Evolutionary conservation across 2,797 vertebrate genomes (phyloP).

Genomic region (Tapirus indicus): DNA sequence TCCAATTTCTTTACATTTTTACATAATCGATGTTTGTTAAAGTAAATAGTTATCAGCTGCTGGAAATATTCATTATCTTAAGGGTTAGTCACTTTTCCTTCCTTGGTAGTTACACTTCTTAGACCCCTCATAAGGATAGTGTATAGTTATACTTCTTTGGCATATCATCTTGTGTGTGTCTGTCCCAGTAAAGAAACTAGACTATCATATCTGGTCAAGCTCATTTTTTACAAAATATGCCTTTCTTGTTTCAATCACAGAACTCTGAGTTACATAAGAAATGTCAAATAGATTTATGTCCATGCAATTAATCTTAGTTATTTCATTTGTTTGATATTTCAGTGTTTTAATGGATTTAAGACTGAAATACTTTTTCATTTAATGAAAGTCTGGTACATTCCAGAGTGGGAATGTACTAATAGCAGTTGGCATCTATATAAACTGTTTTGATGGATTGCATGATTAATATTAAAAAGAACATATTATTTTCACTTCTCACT

Average conservation of each 20-base stretch:
- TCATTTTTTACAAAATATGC: not conserved
- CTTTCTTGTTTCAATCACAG: not conserved
- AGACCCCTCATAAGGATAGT: not conserved
- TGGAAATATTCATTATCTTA: not conserved
- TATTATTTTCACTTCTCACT: not conserved
- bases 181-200: not conserved
- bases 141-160: not conserved
- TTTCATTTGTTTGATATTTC: constrained; percentile 37
- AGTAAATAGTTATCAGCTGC: not conserved
- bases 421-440: not conserved
- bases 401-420: not conserved
- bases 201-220: not conserved
- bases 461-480: not conserved
- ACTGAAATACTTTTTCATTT: constrained; percentile 16
- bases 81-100: not conserved
- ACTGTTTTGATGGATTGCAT: not conserved
- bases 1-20: not conserved
- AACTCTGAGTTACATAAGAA: not conserved
- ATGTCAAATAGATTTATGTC: not conserved
- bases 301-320: not conserved
- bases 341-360: constrained; percentile 2
- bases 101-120: not conserved
- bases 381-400: not conserved
- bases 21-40: not conserved
- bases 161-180: not conserved